A percentile compares a stretch with the other conserved stretches of the same genome.
phyloP scores from a whole-genome alignment of 2,888 invertebrate species.

The Fragum fragum region DNA sequence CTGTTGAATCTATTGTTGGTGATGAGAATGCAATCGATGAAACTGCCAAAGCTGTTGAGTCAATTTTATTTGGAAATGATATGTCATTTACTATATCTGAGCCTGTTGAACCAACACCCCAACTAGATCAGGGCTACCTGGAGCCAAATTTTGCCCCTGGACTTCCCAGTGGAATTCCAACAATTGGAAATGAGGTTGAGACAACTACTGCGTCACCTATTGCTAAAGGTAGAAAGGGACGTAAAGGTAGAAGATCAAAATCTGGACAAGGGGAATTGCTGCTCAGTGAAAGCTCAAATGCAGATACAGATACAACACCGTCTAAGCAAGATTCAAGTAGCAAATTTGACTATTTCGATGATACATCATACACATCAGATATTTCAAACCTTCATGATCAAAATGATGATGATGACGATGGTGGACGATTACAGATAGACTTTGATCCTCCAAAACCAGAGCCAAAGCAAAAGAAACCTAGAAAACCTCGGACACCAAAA shows the following conservation, averaged over 20 bases:
- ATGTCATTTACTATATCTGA: constrained; percentile 60
- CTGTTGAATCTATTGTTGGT: constrained; percentile 62
- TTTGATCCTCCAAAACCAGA: constrained; percentile 67
- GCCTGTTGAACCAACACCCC: constrained; percentile 61
- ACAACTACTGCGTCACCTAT: constrained; percentile 48
- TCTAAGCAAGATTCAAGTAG: constrained; percentile 5
- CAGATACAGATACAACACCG: background rate
- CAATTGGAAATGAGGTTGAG: constrained; percentile 62
- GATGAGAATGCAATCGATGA: constrained; percentile 65
- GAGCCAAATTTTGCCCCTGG: constrained; percentile 63
- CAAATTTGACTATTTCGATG: constrained; percentile 47
- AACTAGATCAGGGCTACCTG: constrained; percentile 59
- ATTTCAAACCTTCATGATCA: constrained; percentile 55
- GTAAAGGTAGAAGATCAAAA: constrained; percentile 57
- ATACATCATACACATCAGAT: constrained; percentile 50
- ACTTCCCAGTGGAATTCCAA: constrained; percentile 46
- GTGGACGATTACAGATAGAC: constrained; percentile 64
- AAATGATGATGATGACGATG: constrained; percentile 68
- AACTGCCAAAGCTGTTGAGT: constrained; percentile 66
- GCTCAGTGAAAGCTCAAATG: constrained; percentile 36
- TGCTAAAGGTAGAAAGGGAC: constrained; percentile 49
- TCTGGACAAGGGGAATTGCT: constrained; percentile 50
- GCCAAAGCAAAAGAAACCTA: constrained; percentile 54
- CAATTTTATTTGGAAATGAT: constrained; percentile 55
- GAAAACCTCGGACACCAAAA: constrained; percentile 58